Base-by-base conservation (phyloP, 37 sponge, comb jelly and placozoan genomes). In the Dysidea cf. avara region DNA sequence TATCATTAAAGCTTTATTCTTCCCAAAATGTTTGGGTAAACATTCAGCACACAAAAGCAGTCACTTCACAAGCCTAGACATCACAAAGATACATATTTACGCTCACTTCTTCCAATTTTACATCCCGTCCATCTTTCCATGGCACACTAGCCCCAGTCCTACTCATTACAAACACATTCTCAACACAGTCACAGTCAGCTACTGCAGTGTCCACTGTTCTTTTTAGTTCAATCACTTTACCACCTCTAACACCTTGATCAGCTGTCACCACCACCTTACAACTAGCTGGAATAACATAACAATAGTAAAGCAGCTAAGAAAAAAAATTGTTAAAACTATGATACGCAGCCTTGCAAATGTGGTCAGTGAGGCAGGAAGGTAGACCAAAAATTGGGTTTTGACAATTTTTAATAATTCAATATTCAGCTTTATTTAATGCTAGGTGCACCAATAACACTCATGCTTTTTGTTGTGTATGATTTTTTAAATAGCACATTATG, bases 221-320 rank as follows among this genome's bases (percentile, higher is more conserved):
- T 77, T 97, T 94, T 47, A 97, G 83, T 21, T 86, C 83, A 48
- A 97, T 81, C 25, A 60, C 50, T 83, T 97, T 97, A 13, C 92
- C 92, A 14, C 95, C 99, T 81, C 99, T 60, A 21, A 87, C 59
- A 3, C 83, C 92, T 53, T 94, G 79, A 39, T 97, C 95, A 52
- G 90, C 75, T 53, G 94, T 96, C 14, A 96, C 48, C 53, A 93
- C 94, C 18, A 82, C 83, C 61, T 68, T 83, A 21, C 80, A 75
- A 16, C 66, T 40, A 24, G 87, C 87, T 83, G 71, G 3, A 73
- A 12, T 36, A 14, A 48, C n/a, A n/a, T n/a, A n/a, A n/a, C n/a
- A n/a, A n/a, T n/a, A n/a, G n/a, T n/a, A n/a, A n/a, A n/a, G n/a
- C n/a, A n/a, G n/a, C n/a, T n/a, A n/a, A n/a, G n/a, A n/a, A n/a